Conservation (phyloP, 64 coral and sea anemone species). For the Montipora sp. region DNA sequence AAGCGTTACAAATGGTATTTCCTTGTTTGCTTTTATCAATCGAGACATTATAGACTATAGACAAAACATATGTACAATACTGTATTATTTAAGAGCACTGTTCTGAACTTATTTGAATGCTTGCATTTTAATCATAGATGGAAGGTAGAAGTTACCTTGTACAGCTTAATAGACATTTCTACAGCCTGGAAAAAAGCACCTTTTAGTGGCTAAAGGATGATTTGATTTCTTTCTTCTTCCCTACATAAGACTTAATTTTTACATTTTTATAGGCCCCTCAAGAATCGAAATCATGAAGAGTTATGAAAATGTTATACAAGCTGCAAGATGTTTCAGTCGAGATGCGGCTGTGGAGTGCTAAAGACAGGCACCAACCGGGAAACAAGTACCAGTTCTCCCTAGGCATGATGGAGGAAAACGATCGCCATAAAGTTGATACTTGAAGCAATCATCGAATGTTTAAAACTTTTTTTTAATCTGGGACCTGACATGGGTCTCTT, state of each 20-base stretch:
- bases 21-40: not conserved
- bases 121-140: no score
- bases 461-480: not conserved
- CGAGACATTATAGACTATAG: not conserved
- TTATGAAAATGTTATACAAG: not conserved
- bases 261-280: not conserved
- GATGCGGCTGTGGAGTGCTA: not conserved
- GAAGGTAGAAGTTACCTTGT: no score
- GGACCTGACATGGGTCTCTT: not conserved
- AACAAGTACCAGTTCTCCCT: not conserved
- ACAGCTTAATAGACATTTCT: no score
- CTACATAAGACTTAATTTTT: not conserved
- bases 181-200: no score
- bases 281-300: not conserved
- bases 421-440: not conserved
- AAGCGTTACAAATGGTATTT: conserved; percentile 75
- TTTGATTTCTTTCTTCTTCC: not conserved
- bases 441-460: no score
- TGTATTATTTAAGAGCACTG: no score
- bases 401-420: not conserved
- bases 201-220: not conserved
- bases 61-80: no score
- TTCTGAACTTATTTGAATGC: no score
- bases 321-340: not conserved
- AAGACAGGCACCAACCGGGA: not conserved